A percentile compares a stretch with the other conserved stretches of the same genome.
Conservation (phyloP, 2,888 invertebrate species). For the Eupithecia inturbata region DNA sequence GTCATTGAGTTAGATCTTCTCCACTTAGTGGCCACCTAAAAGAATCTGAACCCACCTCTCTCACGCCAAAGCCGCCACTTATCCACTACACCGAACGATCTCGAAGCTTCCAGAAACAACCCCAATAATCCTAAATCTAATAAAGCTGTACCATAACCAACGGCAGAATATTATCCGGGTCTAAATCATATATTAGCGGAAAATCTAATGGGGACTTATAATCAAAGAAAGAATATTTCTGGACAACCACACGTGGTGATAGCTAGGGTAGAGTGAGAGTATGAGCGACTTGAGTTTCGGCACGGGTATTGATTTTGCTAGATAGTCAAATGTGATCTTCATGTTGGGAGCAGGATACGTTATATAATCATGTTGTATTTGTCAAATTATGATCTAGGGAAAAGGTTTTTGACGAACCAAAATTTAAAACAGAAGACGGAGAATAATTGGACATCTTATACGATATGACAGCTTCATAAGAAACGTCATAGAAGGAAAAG, state of each 20-base stretch:
- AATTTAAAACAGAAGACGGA: too few relatives aligned
- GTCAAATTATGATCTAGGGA: too few relatives aligned
- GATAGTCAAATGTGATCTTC: too few relatives aligned
- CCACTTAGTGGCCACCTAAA: neutral
- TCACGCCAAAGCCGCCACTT: neutral
- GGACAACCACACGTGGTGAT: conserved; percentile 65
- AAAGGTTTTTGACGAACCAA: too few relatives aligned
- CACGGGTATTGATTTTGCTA: too few relatives aligned
- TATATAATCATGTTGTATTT: too few relatives aligned
- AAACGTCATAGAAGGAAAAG: too few relatives aligned
- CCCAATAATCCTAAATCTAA: conserved; percentile 47
- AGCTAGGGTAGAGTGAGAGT: conserved; percentile 33
- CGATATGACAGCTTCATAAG: too few relatives aligned
- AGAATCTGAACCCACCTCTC: neutral
- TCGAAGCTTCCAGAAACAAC: conserved; percentile 7
- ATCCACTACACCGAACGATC: neutral
- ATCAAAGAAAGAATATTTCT: conserved; percentile 80
- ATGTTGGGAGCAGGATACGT: too few relatives aligned
- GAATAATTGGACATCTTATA: too few relatives aligned
- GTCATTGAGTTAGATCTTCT: too few relatives aligned
- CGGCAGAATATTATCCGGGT: conserved; percentile 48
- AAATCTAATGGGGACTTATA: conserved; percentile 80
- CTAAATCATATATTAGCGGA: conserved; percentile 82
- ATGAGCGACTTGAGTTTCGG: conserved; percentile 42
- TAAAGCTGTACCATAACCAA: conserved; percentile 45